phyloP scores from a whole-genome alignment of 1,140 invertebrate species.

The Bombus waltoni region DNA sequence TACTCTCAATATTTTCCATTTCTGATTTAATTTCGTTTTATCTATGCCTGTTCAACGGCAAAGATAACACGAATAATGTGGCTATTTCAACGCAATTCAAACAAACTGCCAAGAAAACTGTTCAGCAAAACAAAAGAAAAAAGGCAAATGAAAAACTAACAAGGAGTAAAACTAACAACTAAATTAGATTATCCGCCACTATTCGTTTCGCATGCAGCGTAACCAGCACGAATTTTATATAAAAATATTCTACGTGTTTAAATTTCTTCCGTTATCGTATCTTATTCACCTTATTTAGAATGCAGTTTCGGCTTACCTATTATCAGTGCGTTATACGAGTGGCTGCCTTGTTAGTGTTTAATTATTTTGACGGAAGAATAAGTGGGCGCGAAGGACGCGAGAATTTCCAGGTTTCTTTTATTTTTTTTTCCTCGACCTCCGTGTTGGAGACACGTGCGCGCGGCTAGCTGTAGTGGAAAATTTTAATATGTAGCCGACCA shows the following conservation, averaged over 20 bases:
- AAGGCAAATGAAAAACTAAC: background rate
- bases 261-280: slow-evolving; percentile 3
- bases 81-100: background rate
- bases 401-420: slow-evolving; percentile 6
- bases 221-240: background rate
- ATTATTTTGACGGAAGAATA: slow-evolving; percentile 62
- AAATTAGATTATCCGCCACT: background rate
- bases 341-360: slow-evolving; percentile 49
- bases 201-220: background rate
- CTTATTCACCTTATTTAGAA: background rate
- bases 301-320: slow-evolving; percentile 15
- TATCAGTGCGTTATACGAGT: slow-evolving; percentile 30
- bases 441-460: background rate
- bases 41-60: background rate
- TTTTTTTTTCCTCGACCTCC: background rate
- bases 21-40: background rate
- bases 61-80: background rate
- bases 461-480: slow-evolving; percentile 13
- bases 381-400: slow-evolving; percentile 36
- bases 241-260: background rate
- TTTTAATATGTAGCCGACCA: slow-evolving; percentile 57
- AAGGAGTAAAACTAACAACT: background rate
- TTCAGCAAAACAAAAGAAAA: background rate
- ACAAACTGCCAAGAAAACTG: too few relatives aligned
- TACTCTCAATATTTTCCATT: background rate